Percentiles rank a stretch among this genome's conserved stretches.
phyloP scores from a whole-genome alignment of 2,888 invertebrate genomes.

The Chouioia cunea region DNA sequence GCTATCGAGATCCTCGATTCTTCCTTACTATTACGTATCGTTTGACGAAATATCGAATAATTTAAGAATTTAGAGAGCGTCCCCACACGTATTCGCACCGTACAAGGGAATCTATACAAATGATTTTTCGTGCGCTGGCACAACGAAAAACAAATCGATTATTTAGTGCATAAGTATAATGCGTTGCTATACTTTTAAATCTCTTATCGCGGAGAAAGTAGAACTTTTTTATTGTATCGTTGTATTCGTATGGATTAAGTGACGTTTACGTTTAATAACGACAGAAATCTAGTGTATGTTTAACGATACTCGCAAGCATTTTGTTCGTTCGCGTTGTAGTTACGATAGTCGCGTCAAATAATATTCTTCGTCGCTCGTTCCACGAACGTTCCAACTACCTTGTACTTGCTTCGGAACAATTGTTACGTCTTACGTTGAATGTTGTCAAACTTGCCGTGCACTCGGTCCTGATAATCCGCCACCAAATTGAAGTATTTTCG shows the following conservation, averaged over 20 bases:
- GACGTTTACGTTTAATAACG: neutral
- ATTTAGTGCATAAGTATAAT: conserved; percentile 10
- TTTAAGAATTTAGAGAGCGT: conserved; percentile 24
- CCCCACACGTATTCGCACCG: conserved; percentile 9
- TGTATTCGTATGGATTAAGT: neutral
- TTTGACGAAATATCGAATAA: conserved; percentile 17
- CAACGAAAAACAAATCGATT: conserved; percentile 25
- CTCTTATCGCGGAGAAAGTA: conserved; percentile 11
- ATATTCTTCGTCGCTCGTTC: too few species aligned
- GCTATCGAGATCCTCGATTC: conserved; percentile 36
- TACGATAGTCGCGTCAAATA: too few species aligned
- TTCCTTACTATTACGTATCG: conserved; percentile 47
- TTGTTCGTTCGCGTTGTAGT: too few species aligned
- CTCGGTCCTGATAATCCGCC: too few species aligned
- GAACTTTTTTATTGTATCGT: conserved; percentile 21
- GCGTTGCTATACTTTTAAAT: conserved; percentile 24
- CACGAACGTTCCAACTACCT: too few species aligned
- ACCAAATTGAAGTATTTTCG: too few species aligned
- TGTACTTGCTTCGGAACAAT: too few species aligned
- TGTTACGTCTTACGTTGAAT: too few species aligned
- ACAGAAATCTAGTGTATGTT: too few species aligned
- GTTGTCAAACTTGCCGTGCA: too few species aligned
- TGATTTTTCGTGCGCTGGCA: conserved; percentile 14
- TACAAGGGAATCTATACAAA: neutral
- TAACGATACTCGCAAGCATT: too few species aligned